Evolutionary conservation across 2,888 invertebrate species (phyloP).

Genomic region (Tupiocoris notatus): DNA sequence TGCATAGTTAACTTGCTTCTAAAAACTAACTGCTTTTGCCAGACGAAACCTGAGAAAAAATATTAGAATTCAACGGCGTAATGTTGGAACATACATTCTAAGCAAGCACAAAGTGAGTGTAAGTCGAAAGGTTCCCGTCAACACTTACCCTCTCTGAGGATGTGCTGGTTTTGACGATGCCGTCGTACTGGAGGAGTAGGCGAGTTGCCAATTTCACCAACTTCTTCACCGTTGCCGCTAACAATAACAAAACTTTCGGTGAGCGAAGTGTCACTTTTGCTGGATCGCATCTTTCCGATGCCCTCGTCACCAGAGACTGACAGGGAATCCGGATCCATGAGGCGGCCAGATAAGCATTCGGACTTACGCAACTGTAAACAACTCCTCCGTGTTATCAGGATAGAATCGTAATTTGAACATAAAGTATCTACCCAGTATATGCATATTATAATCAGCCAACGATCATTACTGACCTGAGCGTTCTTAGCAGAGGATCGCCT

Average conservation of each 20-base stretch:
- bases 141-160: slow-evolving; percentile 45
- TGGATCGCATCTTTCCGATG: slow-evolving; percentile 62
- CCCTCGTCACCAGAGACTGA: slow-evolving; percentile 43
- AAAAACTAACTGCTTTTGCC: slow-evolving; percentile 89
- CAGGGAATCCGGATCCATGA: slow-evolving; percentile 45
- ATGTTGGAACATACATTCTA: no score
- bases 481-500: slow-evolving; percentile 50
- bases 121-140: no score
- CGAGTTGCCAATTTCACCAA: slow-evolving; percentile 52
- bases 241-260: slow-evolving; percentile 87
- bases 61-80: no score
- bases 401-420: no score
- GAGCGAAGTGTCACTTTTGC: slow-evolving; percentile 87
- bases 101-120: no score
- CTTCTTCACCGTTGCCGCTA: slow-evolving; percentile 50
- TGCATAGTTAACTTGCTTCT: slow-evolving; percentile 97
- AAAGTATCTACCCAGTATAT: no score
- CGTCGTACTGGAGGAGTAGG: slow-evolving; percentile 45
- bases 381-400: no score
- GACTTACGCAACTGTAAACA: slow-evolving; percentile 49
- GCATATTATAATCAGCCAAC: no score
- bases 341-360: slow-evolving; percentile 49
- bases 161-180: slow-evolving; percentile 44
- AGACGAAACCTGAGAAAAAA: slow-evolving; percentile 64
- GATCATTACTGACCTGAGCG: slow-evolving; percentile 49